Base-by-base conservation (phyloP, 2,797 vertebrate genomes). In the Parotocinclus haroldoi region DNA sequence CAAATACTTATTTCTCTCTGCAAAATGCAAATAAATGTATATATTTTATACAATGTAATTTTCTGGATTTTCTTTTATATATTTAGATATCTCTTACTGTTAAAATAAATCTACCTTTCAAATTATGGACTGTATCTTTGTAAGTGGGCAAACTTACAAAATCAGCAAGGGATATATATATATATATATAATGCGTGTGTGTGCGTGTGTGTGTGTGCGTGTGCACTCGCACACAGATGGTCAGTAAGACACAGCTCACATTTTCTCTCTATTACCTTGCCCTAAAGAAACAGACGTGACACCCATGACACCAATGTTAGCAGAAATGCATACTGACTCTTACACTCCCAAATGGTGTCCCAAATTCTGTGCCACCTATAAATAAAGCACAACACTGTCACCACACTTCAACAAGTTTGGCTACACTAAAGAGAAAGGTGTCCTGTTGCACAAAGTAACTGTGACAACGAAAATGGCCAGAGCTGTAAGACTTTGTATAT, bases 381-480 rank as follows among this genome's bases (percentile, higher is more conserved):
- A 56, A 69, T 65, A 54, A 18, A 56, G 50, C 55, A 56, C 50
- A 64, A 42, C 68, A 57, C 4, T 19, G 7, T 48, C 13, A 40
- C 16, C 11, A 17, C n/a, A 10, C 55, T 56, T 66, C 13, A 38
- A 11, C 56, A 36, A 55, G 48, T 11, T 66, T 9, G 13, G 10
- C 37, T 53, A 19, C 18, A 27, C 56, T 42, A 40, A 53, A 38
- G 36, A 36, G 27, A 66, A 58, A 17, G 57, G 52, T 36, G 56
- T 40, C 8, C 10, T 17, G 36, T 37, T 67, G 56, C 11, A 69
- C 61, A 74, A 61, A 66, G 67, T 70, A 46, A 46, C 46, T 45
- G 17, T 66, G 62, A 74, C 72, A 69, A 62, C 66, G 62, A 55
- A 53, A 48, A 62, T 7, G 51, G 59, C 62, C 72, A 60, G 45